Percentiles rank a stretch among this genome's conserved stretches.
Evolutionary conservation across 1,140 invertebrate genomes (phyloP).

Genomic region (Apis mellifera): Amel_HAv3.1 CM009931.2:23666001-23666500

Average conservation of each 20-base stretch:
- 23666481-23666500: too few species aligned
- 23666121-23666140: constrained; percentile 50
- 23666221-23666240: constrained; percentile 58
- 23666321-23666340: constrained; percentile 17
- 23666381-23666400: too few species aligned
- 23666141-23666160: constrained; percentile 53
- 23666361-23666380: constrained; percentile 6
- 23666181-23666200: constrained; percentile 48
- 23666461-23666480: too few species aligned
- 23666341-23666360: background rate
- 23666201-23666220: constrained; percentile 51
- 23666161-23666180: constrained; percentile 58
- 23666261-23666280: background rate
- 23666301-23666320: constrained; percentile 59
- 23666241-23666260: constrained; percentile 43
- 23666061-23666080: constrained; percentile 42
- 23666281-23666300: constrained; percentile 56
- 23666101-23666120: constrained; percentile 21
- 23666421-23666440: background rate
- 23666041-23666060: constrained; percentile 19
- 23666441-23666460: too few species aligned
- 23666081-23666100: constrained; percentile 43
- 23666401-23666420: background rate
- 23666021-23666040: constrained; percentile 42
- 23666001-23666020: constrained; percentile 51